Evolutionary conservation across 2,113 vertebrate genomes (phyloP).

Genomic region (Centrocercus urophasianus): DNA sequence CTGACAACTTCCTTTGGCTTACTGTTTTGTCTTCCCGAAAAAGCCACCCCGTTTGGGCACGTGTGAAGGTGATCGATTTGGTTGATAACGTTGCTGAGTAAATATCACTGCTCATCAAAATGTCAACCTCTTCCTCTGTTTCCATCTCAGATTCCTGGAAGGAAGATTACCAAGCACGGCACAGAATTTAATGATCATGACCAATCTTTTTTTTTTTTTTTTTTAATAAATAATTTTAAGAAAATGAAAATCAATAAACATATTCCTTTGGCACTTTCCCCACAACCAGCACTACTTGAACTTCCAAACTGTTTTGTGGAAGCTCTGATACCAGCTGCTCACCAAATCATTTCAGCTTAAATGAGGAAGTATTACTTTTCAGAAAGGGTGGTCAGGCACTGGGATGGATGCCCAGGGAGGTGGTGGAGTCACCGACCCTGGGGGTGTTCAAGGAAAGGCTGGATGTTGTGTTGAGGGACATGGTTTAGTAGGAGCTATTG

Average conservation of each 20-base stretch:
- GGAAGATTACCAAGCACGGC: background rate
- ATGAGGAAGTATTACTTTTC: too few species aligned
- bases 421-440: too few species aligned
- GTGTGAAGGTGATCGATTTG: slow-evolving; percentile 96
- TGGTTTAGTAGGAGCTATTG: too few species aligned
- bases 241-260: background rate
- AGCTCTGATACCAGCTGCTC: background rate
- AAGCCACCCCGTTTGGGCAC: slow-evolving; percentile 96
- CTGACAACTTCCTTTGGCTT: slow-evolving; percentile 14
- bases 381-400: too few species aligned
- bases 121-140: slow-evolving; percentile 98
- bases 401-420: too few species aligned
- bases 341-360: background rate
- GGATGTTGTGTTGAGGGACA: too few species aligned
- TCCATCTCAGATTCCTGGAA: slow-evolving; percentile 97
- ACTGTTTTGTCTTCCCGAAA: slow-evolving; percentile 99
- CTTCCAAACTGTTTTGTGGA: background rate
- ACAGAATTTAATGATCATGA: background rate
- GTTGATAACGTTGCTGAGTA: slow-evolving; percentile 98
- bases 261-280: background rate
- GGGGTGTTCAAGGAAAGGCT: too few species aligned
- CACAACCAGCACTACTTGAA: background rate
- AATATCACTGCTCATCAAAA: slow-evolving; percentile 99
- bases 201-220: background rate
- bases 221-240: background rate